A percentile compares a stretch with the other conserved stretches of the same genome.
phyloP scores from a whole-genome alignment of 2,113 vertebrate species.

The Notarius lentiginosus region DNA sequence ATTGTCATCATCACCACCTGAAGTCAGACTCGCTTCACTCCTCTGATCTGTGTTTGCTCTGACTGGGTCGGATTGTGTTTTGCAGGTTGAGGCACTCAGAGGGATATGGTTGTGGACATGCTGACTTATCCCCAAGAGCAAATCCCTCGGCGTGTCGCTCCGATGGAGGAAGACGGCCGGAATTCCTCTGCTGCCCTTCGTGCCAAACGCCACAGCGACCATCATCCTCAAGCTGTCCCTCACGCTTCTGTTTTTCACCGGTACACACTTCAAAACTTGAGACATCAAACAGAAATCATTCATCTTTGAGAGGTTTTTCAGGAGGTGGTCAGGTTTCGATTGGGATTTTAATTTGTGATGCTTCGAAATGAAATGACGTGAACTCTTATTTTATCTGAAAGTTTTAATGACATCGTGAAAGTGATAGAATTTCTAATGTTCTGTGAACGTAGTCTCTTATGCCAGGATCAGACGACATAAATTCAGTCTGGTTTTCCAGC shows the following conservation, averaged over 20 bases:
- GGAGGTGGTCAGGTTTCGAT: neutral
- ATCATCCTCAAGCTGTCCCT: slow-evolving; percentile 57
- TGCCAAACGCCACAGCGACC: slow-evolving; percentile 61
- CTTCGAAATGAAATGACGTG: neutral
- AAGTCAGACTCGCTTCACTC: neutral
- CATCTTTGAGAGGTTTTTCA: neutral
- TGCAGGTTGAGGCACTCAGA: slow-evolving; percentile 54
- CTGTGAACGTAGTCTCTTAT: neutral
- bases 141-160: slow-evolving; percentile 60
- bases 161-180: slow-evolving; percentile 66
- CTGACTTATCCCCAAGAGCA: slow-evolving; percentile 63
- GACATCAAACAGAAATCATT: too few species aligned
- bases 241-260: slow-evolving; percentile 65
- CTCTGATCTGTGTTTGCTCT: neutral
- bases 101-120: slow-evolving; percentile 59
- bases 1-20: neutral
- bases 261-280: slow-evolving; percentile 56
- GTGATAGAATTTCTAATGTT: neutral
- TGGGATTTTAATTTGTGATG: neutral
- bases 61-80: slow-evolving; percentile 49
- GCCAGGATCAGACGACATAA: too few species aligned
- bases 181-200: slow-evolving; percentile 59
- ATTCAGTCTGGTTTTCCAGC: too few species aligned
- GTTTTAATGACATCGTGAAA: neutral
- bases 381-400: neutral